Evolutionary conservation across 2,797 vertebrate species (phyloP).

Genomic region (Zonotrichia albicollis): DNA sequence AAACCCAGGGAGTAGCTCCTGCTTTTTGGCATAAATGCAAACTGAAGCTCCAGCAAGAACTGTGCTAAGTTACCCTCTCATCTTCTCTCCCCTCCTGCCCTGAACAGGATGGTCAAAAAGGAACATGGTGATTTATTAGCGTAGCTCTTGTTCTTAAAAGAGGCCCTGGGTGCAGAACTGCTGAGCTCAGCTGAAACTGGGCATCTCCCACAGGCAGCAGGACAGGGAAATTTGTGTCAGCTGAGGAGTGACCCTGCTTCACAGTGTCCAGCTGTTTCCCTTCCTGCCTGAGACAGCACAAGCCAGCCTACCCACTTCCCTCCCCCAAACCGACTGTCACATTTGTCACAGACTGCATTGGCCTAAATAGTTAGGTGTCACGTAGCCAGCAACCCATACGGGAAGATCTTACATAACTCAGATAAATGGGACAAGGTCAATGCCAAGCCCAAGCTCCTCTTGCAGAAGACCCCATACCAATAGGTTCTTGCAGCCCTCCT

Average conservation of each 20-base stretch:
- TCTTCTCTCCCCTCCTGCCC: background rate
- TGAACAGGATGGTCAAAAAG: constrained; percentile 7
- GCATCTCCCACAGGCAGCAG: constrained; percentile 32
- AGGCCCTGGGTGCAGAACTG: constrained; percentile 31
- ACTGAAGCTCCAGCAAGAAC: background rate
- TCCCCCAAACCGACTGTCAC: constrained; percentile 8
- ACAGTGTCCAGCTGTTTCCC: constrained; percentile 42
- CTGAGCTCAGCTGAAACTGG: constrained; percentile 62
- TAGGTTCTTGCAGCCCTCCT: background rate
- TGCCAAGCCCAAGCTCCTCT: background rate
- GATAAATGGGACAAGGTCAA: constrained; percentile 59
- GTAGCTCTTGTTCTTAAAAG: constrained; percentile 36
- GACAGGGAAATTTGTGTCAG: constrained; percentile 54
- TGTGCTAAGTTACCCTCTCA: background rate
- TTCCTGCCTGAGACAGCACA: background rate
- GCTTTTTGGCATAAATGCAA: background rate
- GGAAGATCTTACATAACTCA: constrained; percentile 52
- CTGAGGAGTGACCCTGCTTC: constrained; percentile 45
- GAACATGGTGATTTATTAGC: constrained; percentile 43
- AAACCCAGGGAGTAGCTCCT: background rate
- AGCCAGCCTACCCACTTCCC: constrained; percentile 2
- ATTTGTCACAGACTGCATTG: constrained; percentile 58
- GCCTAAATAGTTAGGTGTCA: constrained; percentile 58
- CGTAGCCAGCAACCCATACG: background rate
- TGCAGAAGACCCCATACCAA: background rate